These are phyloP conservation scores for Bombus consobrinus DNA, from an alignment of 1,140 invertebrate species.

Conservation along the genomic window DNA sequence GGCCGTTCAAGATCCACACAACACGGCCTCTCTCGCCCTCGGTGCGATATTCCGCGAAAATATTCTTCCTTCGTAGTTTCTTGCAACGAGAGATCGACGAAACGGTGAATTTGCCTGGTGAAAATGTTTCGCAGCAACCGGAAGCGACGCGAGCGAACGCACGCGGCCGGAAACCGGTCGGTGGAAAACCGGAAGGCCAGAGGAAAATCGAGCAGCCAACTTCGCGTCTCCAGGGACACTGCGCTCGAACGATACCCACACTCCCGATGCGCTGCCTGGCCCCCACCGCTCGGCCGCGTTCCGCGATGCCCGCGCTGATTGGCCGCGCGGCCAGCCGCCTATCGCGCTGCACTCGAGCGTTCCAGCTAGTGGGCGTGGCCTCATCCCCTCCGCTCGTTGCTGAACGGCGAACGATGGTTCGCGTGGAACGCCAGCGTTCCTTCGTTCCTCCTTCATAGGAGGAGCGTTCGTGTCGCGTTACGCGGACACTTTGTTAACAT, in stretches of 20 bases:
- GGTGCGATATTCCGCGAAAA: background rate
- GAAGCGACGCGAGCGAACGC: constrained; percentile 5
- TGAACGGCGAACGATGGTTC: too few relatives aligned
- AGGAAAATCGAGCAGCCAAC: constrained; percentile 55
- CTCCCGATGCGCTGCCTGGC: constrained; percentile 50
- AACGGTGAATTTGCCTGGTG: too few relatives aligned
- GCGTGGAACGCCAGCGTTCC: too few relatives aligned
- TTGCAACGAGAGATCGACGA: background rate
- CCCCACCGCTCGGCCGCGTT: constrained; percentile 10
- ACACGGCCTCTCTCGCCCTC: too few relatives aligned
- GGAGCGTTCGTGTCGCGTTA: background rate
- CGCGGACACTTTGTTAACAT: constrained; percentile 14
- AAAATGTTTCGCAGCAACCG: background rate
- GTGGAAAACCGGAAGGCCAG: constrained; percentile 30
- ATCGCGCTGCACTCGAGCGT: background rate
- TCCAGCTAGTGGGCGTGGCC: background rate
- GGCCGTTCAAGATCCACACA: too few relatives aligned
- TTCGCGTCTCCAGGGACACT: constrained; percentile 67
- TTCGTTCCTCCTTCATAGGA: background rate
- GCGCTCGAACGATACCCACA: constrained; percentile 64
- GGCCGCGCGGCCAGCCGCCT: background rate
- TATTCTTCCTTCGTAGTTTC: background rate
- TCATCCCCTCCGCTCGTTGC: background rate
- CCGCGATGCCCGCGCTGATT: constrained; percentile 11
- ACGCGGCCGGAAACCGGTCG: constrained; percentile 35